phyloP scores from a whole-genome alignment of 2,888 invertebrate species.

The Lasioglossum marginatum region DNA sequence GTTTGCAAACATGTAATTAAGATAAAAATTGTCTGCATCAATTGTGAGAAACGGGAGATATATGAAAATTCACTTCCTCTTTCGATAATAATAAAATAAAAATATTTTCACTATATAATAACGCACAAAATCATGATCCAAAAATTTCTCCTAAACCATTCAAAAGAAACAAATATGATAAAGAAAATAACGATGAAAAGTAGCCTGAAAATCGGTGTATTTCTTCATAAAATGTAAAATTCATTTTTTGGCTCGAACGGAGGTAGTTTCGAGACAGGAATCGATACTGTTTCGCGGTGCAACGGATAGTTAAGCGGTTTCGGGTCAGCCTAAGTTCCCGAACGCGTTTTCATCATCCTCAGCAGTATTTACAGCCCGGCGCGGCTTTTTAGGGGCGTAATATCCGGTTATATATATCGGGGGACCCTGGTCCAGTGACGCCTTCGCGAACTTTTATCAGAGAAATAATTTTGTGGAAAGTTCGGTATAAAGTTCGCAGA shows the following conservation, averaged over 20 bases:
- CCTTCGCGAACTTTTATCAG: constrained; percentile 69
- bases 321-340: constrained; percentile 31
- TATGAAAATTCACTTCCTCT: neutral
- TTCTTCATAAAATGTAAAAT: neutral
- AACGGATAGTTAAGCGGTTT: neutral
- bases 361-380: constrained; percentile 46
- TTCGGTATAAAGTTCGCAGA: constrained; percentile 64
- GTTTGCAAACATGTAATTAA: neutral
- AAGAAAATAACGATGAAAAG: neutral
- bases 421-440: constrained; percentile 62
- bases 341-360: constrained; percentile 34
- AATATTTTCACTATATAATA: neutral
- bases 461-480: constrained; percentile 71
- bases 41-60: neutral
- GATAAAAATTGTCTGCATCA: neutral
- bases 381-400: constrained; percentile 61
- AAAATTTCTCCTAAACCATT: neutral
- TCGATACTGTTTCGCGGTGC: constrained; percentile 14
- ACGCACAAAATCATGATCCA: neutral
- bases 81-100: neutral
- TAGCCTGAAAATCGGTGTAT: neutral
- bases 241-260: neutral
- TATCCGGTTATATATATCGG: constrained; percentile 70
- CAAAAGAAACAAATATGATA: neutral
- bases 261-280: neutral